These are phyloP conservation scores for Streptopelia turtur DNA, from an alignment of 2,797 vertebrate genomes.

Conservation along the genomic window DNA sequence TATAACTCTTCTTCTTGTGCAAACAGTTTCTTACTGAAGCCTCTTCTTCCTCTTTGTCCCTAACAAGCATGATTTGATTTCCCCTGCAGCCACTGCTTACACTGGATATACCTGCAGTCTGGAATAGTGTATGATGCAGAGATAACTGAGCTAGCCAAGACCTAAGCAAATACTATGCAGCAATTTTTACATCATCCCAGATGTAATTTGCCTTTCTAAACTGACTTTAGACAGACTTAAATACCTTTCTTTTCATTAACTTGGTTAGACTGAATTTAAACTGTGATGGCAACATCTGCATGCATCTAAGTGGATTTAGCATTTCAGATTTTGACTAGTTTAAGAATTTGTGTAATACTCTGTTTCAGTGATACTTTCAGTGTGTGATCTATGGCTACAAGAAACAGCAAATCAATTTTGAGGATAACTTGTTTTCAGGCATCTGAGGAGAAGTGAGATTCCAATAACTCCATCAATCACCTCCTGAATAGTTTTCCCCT, in stretches of 20 bases:
- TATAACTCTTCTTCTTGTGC: not conserved
- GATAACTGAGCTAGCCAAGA: not conserved
- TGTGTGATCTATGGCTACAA: conserved; percentile 61
- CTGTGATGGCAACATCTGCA: not conserved
- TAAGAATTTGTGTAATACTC: conserved; percentile 17
- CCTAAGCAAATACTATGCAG: not conserved
- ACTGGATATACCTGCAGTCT: not conserved
- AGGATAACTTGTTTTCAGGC: conserved; percentile 59
- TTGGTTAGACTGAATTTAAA: not conserved
- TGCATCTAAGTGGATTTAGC: not conserved
- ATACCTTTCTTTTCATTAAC: not conserved
- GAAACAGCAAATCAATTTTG: conserved; percentile 66
- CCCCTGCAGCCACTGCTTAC: not conserved
- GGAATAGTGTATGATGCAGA: not conserved
- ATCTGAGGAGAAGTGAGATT: conserved; percentile 57
- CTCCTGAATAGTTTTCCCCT: conserved; percentile 42
- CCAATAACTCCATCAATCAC: conserved; percentile 65
- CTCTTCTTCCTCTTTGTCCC: not conserved
- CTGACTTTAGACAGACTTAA: not conserved
- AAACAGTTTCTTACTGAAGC: not conserved
- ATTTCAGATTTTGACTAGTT: not conserved
- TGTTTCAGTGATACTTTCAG: not conserved
- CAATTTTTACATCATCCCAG: not conserved
- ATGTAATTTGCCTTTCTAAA: not conserved
- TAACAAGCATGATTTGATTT: not conserved